Conservation (phyloP, 2,888 invertebrate genomes). For the Campaea margaritaria region DNA sequence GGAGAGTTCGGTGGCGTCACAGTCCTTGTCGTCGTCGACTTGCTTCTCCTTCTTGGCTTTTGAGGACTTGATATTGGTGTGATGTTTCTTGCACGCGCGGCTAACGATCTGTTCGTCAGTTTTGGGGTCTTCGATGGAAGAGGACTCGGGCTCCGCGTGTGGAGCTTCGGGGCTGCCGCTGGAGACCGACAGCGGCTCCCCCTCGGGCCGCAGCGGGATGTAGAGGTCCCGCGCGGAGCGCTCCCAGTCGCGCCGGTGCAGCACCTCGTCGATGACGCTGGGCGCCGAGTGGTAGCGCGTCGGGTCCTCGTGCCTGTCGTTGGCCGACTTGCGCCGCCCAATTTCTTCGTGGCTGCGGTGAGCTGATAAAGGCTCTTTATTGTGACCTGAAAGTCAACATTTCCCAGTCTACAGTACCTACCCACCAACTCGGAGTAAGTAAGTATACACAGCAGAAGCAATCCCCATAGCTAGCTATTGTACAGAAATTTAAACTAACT, state of each 20-base stretch:
- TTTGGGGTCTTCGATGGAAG: conserved; percentile 53
- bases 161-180: conserved; percentile 51
- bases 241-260: conserved; percentile 78
- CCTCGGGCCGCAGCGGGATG: conserved; percentile 63
- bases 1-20: conserved; percentile 65
- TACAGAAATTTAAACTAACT: neutral
- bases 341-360: conserved; percentile 78
- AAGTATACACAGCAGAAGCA: too few relatives aligned
- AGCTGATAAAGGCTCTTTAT: conserved; percentile 63
- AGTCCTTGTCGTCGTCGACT: conserved; percentile 66
- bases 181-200: conserved; percentile 43
- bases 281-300: conserved; percentile 77
- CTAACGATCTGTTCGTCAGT: conserved; percentile 47
- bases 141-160: conserved; percentile 54
- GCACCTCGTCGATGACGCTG: conserved; percentile 75
- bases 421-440: too few relatives aligned
- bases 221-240: conserved; percentile 69
- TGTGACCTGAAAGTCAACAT: conserved; percentile 52
- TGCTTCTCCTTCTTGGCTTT: conserved; percentile 61
- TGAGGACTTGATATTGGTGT: conserved; percentile 74
- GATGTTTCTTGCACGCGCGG: conserved; percentile 71
- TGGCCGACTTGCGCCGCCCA: conserved; percentile 60
- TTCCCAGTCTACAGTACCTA: too few relatives aligned
- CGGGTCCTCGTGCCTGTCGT: conserved; percentile 51
- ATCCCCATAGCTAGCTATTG: too few relatives aligned